phyloP scores from a whole-genome alignment of 2,888 invertebrate species.

The Julus scanicus region DNA sequence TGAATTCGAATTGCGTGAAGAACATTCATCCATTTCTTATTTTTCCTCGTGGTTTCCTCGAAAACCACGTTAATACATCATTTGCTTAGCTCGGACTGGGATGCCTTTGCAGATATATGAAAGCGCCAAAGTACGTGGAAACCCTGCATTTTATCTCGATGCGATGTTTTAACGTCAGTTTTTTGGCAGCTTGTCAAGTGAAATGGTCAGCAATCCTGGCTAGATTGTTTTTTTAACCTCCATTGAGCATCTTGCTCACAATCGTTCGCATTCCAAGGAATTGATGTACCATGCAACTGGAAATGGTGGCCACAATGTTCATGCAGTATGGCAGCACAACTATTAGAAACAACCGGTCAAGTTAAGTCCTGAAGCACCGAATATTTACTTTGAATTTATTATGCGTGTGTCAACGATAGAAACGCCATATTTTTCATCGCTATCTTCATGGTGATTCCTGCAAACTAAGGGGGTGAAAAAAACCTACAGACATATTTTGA shows the following conservation, averaged over 20 bases:
- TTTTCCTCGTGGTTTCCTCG: too few species aligned
- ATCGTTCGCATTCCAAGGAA: neutral
- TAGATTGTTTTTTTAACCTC: conserved; percentile 10
- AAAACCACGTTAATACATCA: neutral
- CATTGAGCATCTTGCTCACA: neutral
- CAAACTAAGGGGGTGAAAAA: neutral
- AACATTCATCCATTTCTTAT: too few species aligned
- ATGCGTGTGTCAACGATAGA: neutral
- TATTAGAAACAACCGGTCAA: neutral
- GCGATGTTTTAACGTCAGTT: neutral
- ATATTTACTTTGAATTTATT: neutral
- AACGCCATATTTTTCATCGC: conserved; percentile 17
- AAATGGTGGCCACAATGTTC: neutral
- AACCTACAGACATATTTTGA: neutral
- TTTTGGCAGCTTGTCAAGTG: neutral
- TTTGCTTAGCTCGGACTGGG: neutral
- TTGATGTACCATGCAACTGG: neutral
- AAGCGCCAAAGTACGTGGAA: neutral
- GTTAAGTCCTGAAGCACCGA: neutral
- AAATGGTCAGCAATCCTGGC: neutral
- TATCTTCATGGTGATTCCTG: conserved; percentile 30
- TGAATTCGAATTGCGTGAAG: too few species aligned
- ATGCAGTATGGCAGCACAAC: neutral
- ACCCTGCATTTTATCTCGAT: neutral
- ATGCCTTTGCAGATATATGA: neutral